Evolutionary conservation across 2,113 vertebrate species (phyloP), one percentile per base, ranked within the genome.

Genomic region (Tetrax tetrax): DNA sequence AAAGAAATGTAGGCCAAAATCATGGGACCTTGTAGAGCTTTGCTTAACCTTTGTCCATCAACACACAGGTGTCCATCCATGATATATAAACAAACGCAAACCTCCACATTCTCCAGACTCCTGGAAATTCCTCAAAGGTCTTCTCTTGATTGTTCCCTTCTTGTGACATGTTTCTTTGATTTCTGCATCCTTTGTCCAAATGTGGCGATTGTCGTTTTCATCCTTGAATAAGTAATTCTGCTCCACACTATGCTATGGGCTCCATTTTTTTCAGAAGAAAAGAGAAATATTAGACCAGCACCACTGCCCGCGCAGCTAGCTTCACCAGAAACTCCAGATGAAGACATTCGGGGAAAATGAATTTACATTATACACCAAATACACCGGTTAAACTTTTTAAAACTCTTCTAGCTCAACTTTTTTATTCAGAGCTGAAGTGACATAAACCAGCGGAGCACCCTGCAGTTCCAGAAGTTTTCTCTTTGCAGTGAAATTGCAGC

Each of bases 211-310:
- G 48, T 41, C 4, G 27, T 90, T 88, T 86, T 33, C n/a, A 37
- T 54, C n/a, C 47, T 13, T 41, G 38, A 50, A 22, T 0, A 1
- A 50, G 47, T 10, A 14, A 38, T 59, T 72, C 68, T 81, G 20
- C 41, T 65, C 63, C 22, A 4, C 12, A 0, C 28, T 22, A 38
- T 10, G 7, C 10, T 12, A 4, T 4, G 5, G 35, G 29, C n/a
- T 69, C 28, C 2, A 1, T 29, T 72, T 29, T 72, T 72, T 79
- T 37, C 43, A 53, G 63, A 63, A 41, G 66, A 65, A 61, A 75
- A 91, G 15, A 37, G 45, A n/a, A 86, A 45, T 65, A 29, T 7
- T 25, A 37, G 14, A 7, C 23, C 50, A 61, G 45, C 35, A 21
- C 15, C 20, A 10, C 24, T 43, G 60, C 50, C 54, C 15, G 4